These are phyloP conservation scores for Eudyptes chrysolophus DNA, from an alignment of 2,113 vertebrate species.

Conservation along the genomic window DNA sequence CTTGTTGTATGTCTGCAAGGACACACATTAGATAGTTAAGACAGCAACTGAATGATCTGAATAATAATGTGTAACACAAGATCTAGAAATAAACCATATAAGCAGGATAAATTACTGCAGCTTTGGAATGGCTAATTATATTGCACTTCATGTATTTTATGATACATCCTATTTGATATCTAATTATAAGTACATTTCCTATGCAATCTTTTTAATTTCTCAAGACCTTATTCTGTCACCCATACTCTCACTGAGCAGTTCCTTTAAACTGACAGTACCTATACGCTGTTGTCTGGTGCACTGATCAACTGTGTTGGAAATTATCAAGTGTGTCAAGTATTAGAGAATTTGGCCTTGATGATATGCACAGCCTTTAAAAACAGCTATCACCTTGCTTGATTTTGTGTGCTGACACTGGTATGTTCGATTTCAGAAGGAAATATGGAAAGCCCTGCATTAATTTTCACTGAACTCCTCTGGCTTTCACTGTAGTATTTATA, in stretches of 20 bases:
- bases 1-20: neutral
- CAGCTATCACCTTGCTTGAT: neutral
- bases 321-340: neutral
- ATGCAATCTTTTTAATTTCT: neutral
- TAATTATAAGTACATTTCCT: constrained; percentile 47
- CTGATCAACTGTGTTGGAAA: neutral
- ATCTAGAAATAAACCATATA: constrained; percentile 15
- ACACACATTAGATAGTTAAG: neutral
- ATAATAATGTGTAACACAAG: constrained; percentile 1
- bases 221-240: neutral
- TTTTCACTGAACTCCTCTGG: neutral
- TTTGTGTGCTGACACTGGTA: neutral
- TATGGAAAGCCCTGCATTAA: neutral
- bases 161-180: constrained; percentile 25
- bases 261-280: neutral
- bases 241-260: neutral
- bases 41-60: neutral
- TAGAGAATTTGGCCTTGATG: neutral
- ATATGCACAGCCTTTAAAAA: neutral
- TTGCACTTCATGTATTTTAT: constrained; percentile 31
- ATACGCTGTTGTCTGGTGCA: neutral
- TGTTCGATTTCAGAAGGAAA: neutral
- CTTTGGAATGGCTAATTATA: constrained; percentile 26
- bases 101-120: constrained; percentile 20
- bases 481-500: neutral